These are phyloP conservation scores for Agelaius phoeniceus DNA, from an alignment of 2,113 vertebrate genomes.

Conservation along the genomic window DNA sequence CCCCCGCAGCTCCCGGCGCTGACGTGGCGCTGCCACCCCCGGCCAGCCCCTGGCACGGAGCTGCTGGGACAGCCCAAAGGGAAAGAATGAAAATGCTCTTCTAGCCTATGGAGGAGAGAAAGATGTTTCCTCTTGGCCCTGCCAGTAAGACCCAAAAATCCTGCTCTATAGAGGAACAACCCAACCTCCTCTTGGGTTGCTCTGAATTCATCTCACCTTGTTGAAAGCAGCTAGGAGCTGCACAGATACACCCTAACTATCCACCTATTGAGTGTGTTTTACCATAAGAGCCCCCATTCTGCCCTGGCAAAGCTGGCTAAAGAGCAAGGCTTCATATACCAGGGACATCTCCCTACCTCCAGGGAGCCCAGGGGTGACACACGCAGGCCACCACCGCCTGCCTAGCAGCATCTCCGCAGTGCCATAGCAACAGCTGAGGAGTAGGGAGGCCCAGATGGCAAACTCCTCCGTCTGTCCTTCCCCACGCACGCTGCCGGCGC, in stretches of 20 bases:
- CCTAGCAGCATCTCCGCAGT: slow-evolving; percentile 55
- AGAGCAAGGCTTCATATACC: background rate
- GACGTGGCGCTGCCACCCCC: slow-evolving; percentile 6
- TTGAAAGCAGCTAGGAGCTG: background rate
- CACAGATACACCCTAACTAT: background rate
- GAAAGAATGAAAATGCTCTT: background rate
- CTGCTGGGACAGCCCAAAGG: background rate
- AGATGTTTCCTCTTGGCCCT: background rate
- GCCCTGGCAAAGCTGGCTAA: background rate
- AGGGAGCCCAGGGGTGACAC: slow-evolving; percentile 36
- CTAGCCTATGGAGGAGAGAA: rapidly evolving
- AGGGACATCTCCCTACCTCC: background rate
- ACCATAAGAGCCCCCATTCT: background rate
- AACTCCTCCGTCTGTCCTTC: slow-evolving; percentile 59
- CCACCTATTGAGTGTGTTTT: rapidly evolving
- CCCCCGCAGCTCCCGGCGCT: background rate
- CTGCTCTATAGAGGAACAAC: background rate
- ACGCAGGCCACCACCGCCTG: background rate
- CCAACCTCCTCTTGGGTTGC: background rate
- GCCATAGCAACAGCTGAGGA: slow-evolving; percentile 64
- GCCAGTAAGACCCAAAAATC: background rate
- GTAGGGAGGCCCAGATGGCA: slow-evolving; percentile 66
- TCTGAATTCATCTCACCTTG: background rate
- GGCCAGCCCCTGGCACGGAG: background rate
- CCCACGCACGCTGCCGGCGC: background rate